Base-by-base conservation (phyloP, 1,140 invertebrate genomes). In the Caerostris extrusa region DNA sequence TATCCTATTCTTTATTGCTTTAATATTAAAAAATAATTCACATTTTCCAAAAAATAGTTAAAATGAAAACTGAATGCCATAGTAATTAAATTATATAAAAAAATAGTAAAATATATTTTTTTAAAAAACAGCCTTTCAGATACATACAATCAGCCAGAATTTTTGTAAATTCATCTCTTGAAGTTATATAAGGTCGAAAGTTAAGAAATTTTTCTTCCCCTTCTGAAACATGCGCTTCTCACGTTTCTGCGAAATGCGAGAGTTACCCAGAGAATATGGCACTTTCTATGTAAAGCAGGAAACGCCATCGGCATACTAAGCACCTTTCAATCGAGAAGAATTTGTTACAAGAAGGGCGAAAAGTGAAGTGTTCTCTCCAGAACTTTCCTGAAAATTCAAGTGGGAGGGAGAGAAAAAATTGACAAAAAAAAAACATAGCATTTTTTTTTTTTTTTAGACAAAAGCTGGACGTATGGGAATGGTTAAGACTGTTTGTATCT, bases 211-310 rank as follows among this genome's bases (percentile, higher is more conserved):
- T 34, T 89, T 89, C 53, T 50, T 69, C 7, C 7, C 34, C 56
- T 83, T 55, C 81, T 10, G 12, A 83, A 61, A 34, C 8, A 55
- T 10, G 61, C n/a, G 64, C 7, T 8, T 8, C 64, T 69, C 87
- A 89, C 87, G 87, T 89, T 89, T 64, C 87, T 14, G 14, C 34
- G 64, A 90, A 90, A 90, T 53, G 85, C 60, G 71, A 77, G 34
- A 3, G 34, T 77, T 86, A 64, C 57, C n/a, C 55, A 53, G 56
- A 58, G 89, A 90, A 81, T 81, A 90, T 90, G 34, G 89, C 89
- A 90, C 89, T 90, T 90, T 90, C 89, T 81, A 90, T 90, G 89
- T 90, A 90, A 90, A 90, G 55, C 69, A 90, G 89, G 69, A 57
- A 17, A 77, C 69, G 69, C 69, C n/a, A 12, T 3, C 55, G 69